Percentiles rank a stretch among this genome's conserved stretches.
Evolutionary conservation across 2,113 vertebrate genomes (phyloP).

Genomic region (Ailurus styani): DNA sequence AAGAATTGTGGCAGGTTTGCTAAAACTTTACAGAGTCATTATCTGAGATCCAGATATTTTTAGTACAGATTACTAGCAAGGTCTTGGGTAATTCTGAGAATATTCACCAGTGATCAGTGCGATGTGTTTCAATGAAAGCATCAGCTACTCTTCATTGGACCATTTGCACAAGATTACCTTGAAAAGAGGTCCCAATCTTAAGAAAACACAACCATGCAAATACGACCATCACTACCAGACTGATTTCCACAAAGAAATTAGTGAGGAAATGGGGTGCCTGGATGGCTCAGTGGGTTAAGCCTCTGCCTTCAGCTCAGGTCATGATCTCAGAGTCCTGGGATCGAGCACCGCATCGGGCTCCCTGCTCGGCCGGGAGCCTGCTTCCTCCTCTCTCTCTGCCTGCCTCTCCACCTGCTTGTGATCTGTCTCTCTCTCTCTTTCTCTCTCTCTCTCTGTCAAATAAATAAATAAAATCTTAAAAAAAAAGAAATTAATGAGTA

Average conservation of each 20-base stretch:
- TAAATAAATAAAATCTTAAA: too few relatives aligned
- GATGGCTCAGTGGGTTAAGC: too few relatives aligned
- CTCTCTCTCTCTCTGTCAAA: too few relatives aligned
- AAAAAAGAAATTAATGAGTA: slow-evolving; percentile 50
- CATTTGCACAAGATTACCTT: slow-evolving; percentile 68
- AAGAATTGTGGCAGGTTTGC: slow-evolving; percentile 35
- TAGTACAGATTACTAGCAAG: slow-evolving; percentile 39
- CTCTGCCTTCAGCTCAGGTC: too few relatives aligned
- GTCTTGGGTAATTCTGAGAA: slow-evolving; percentile 47
- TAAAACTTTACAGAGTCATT: slow-evolving; percentile 48
- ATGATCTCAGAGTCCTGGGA: too few relatives aligned
- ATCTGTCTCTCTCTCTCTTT: too few relatives aligned
- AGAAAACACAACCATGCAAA: slow-evolving; percentile 66
- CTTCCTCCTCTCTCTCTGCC: too few relatives aligned
- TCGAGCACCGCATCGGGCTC: too few relatives aligned
- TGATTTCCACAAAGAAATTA: slow-evolving; percentile 32
- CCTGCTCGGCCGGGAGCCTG: too few relatives aligned
- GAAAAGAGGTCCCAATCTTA: slow-evolving; percentile 65
- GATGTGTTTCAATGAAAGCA: slow-evolving; percentile 69
- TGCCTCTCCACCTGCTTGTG: too few relatives aligned
- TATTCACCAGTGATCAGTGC: background rate
- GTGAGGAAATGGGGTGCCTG: too few relatives aligned
- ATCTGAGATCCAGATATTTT: slow-evolving; percentile 56
- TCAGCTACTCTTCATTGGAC: slow-evolving; percentile 61
- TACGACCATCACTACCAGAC: slow-evolving; percentile 39